Evolutionary conservation across 2,888 invertebrate genomes (phyloP).

Genomic region (Sepioteuthis lessoniana): DNA sequence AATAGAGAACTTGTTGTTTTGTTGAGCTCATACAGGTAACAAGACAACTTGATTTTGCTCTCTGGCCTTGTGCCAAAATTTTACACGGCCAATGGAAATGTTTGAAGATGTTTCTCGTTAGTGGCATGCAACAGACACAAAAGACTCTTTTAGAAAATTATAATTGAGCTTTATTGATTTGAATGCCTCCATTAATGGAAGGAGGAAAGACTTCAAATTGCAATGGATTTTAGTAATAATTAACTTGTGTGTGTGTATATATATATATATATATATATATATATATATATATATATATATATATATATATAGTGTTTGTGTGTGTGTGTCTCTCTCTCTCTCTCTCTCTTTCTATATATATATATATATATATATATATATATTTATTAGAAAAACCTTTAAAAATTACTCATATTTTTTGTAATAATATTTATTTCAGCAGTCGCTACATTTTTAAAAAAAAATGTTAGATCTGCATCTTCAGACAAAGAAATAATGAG

Average conservation of each 20-base stretch:
- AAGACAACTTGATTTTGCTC: neutral
- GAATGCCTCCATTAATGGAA: neutral
- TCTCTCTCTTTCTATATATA: too few relatives aligned
- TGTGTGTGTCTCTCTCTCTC: too few relatives aligned
- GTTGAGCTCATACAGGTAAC: neutral
- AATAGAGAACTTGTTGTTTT: neutral
- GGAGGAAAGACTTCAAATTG: neutral
- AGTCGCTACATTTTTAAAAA: too few relatives aligned
- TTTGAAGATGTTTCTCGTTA: neutral
- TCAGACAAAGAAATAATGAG: too few relatives aligned
- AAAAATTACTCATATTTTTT: too few relatives aligned
- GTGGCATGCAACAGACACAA: neutral
- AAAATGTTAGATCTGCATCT: too few relatives aligned
- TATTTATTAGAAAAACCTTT: too few relatives aligned
- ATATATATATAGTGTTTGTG: too few relatives aligned
- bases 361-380: too few relatives aligned
- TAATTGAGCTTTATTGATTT: conserved; percentile 23
- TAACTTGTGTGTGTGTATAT: neutral
- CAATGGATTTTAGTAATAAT: neutral
- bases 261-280: too few relatives aligned
- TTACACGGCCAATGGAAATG: neutral
- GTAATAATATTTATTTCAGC: too few relatives aligned
- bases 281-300: too few relatives aligned
- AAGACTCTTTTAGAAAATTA: neutral
- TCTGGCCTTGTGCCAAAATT: neutral